Base-by-base conservation (phyloP, 2,113 vertebrate species). In the Mesocricetus auratus region DNA sequence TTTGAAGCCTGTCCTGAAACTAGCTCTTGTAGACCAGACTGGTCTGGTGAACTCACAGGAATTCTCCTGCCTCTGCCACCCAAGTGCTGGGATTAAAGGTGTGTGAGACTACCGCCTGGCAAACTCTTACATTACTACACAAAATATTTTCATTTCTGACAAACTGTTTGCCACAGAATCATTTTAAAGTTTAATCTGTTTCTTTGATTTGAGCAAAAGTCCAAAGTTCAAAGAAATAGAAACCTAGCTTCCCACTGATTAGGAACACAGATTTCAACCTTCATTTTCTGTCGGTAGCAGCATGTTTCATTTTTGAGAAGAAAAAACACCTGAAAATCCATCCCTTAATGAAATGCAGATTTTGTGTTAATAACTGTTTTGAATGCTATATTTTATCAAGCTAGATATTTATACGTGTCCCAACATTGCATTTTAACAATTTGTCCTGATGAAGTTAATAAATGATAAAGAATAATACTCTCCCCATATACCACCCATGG, bases 211-310 rank as follows among this genome's bases (percentile, higher is more conserved):
- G 47, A 91, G 56, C 53, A 62, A 92, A 93, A 78, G 33, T 58
- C 22, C 39, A 95, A 89, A 19, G 92, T 95, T 69, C 29, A n/a
- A 79, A 74, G 89, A 92, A 75, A 81, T 47, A 36, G 81, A 94
- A 89, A 47, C 22, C 22, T 86, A 60, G 79, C 86, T 93, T 89
- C 90, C 75, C n/a, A 94, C 60, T 71, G 85, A 91, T 86, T 92
- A 92, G 36, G 36, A 53, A 74, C 50, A 86, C n/a, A 56, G 9
- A 75, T 89, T 86, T 93, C 53, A 85, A 95, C 50, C 62, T 64
- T n/a, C 74, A 93, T 79, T 77, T 96, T 85, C 64, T 58, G n/a
- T 88, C 74, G 22, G 50, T 4, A 93, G 62, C 69, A 74, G 24
- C 39, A 10, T 66, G 9, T 94, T 92, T 87, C 6, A 74, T 83